Evolutionary conservation across 2,113 vertebrate genomes (phyloP).

Genomic region (mouse (Mus musculus)): GRCm39 chr15:47283501-47284000

Average conservation of each 20-base stretch:
- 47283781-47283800: too few species aligned
- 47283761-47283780: too few species aligned
- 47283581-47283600: background rate
- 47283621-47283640: background rate
- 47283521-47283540: background rate
- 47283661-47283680: background rate
- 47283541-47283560: background rate
- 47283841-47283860: too few species aligned
- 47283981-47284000: too few species aligned
- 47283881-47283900: too few species aligned
- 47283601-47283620: background rate
- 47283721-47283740: background rate
- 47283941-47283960: too few species aligned
- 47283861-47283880: too few species aligned
- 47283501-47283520: background rate
- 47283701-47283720: background rate
- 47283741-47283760: background rate
- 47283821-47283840: too few species aligned
- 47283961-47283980: too few species aligned
- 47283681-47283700: background rate
- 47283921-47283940: too few species aligned
- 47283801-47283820: too few species aligned
- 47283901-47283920: too few species aligned
- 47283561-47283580: background rate
- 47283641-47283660: background rate